phyloP scores from a whole-genome alignment of 2,797 vertebrate genomes.

The Enteromius argenteus region DNA sequence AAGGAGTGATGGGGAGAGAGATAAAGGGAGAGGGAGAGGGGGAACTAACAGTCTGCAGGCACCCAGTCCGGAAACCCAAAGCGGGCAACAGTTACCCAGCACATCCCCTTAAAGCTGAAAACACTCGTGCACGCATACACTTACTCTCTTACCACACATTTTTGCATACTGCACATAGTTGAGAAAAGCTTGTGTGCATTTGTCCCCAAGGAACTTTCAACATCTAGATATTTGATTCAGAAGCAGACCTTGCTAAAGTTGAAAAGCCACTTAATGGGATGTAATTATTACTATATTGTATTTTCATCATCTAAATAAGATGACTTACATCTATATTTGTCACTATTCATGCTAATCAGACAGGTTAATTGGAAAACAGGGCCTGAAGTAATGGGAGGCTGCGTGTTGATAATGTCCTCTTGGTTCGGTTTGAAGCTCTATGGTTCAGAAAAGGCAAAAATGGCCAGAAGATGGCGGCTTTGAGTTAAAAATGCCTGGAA shows the following conservation, averaged over 20 bases:
- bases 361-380: not conserved
- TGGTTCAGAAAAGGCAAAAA: not conserved
- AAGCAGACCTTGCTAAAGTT: not conserved
- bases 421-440: not conserved
- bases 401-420: not conserved
- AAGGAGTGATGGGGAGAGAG: constrained; percentile 61
- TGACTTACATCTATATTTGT: not conserved
- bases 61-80: constrained; percentile 77
- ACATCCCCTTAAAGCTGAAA: constrained; percentile 69
- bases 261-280: constrained; percentile 1
- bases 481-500: constrained; percentile 51
- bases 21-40: constrained; percentile 64
- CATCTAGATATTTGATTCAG: not conserved
- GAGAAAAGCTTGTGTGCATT: constrained; percentile 12
- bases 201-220: constrained; percentile 24
- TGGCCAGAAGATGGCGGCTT: constrained; percentile 64
- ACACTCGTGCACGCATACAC: constrained; percentile 35
- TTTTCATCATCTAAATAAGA: not conserved
- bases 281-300: not conserved
- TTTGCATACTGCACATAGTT: not conserved
- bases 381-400: not conserved
- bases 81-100: constrained; percentile 78
- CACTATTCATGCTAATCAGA: not conserved
- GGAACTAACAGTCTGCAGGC: constrained; percentile 66
- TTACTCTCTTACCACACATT: constrained; percentile 40